Evolutionary conservation across 2,888 invertebrate genomes (phyloP), one percentile per base, ranked within the genome.

Genomic region (Cheilosia urbana): DNA sequence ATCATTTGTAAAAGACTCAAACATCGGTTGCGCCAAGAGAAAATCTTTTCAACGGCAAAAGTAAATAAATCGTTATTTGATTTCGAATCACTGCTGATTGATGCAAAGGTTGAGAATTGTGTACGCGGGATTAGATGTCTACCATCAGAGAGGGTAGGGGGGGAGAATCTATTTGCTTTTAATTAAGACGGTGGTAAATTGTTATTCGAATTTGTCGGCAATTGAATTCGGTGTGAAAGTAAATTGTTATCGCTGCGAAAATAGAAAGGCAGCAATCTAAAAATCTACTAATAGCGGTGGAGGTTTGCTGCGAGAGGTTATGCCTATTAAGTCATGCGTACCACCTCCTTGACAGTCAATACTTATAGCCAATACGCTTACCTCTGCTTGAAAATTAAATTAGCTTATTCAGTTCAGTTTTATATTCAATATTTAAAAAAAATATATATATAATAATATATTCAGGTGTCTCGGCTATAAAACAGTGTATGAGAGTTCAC

Each of bases 31-130:
- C 27, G 37, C 24, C n/a, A 49, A 24, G 58, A 15, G 53, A 47
- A 58, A 57, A 51, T 47, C 21, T 63, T 42, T 76, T 45, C 47
- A 73, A 40, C 42, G 60, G 30, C n/a, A 72, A 76, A 72, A 72
- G 66, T 72, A 83, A 82, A 82, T 72, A 82, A 72, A 78, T 78
- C 66, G 62, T 68, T 66, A 68, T 78, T 78, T 73, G 62, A 78
- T 68, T 77, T 66, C 19, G 53, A 83, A 40, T 60, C 47, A 21
- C 40, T 49, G 76, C 66, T 72, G 72, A 72, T 62, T 72, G 77
- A 40, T 62, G 53, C 30, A 37, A 37, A 13, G 49, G 49, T 17
- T 24, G 40, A 34, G 37, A 7, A 34, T 49, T 40, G 47, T 45
- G 2, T 45, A 45, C 69, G 37, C 53, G 76, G 71, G 63, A 65